Percentiles rank a stretch among this genome's conserved stretches.
phyloP scores from a whole-genome alignment of 1,140 invertebrate species.

The Meloidogyne exigua region DNA sequence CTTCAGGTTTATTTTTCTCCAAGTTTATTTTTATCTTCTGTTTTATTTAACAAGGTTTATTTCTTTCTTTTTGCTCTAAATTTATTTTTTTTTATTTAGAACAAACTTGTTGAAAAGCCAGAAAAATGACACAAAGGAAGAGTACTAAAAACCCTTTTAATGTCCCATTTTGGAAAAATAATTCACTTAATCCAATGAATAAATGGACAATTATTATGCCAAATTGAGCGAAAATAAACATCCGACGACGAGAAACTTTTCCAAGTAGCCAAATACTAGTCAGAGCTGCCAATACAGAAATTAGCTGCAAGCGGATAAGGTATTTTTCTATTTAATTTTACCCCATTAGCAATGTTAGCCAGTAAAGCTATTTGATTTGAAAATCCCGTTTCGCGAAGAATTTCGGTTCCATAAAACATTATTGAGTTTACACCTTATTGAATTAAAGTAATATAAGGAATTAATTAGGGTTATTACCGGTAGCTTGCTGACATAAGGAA shows the following conservation, averaged over 20 bases:
- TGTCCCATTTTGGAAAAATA: conserved; percentile 1
- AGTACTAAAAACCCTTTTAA: background rate
- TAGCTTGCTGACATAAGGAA: conserved; percentile 13
- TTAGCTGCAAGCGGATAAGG: background rate
- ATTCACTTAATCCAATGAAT: conserved; percentile 3
- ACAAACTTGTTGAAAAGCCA: conserved; percentile 21
- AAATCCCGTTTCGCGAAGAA: conserved; percentile 11
- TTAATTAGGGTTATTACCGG: background rate
- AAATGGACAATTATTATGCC: conserved; percentile 9
- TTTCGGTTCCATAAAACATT: conserved; percentile 27
- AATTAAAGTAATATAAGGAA: background rate
- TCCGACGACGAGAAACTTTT: background rate
- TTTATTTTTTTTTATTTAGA: background rate
- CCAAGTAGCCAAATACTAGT: conserved; percentile 19
- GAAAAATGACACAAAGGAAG: background rate
- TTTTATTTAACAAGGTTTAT: too few relatives aligned
- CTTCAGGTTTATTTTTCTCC: too few relatives aligned
- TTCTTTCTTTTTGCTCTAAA: background rate
- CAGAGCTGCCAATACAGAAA: conserved; percentile 2
- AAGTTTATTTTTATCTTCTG: too few relatives aligned
- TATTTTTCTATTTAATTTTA: background rate
- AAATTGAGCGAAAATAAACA: conserved; percentile 10
- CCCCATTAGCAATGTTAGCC: conserved; percentile 14
- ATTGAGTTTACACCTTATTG: conserved; percentile 14
- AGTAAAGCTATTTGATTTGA: conserved; percentile 11